Percentiles rank a stretch among this genome's conserved stretches.
These are phyloP conservation scores for Hecatera dysodea DNA, from an alignment of 2,888 invertebrate genomes.

Conservation along the genomic window DNA sequence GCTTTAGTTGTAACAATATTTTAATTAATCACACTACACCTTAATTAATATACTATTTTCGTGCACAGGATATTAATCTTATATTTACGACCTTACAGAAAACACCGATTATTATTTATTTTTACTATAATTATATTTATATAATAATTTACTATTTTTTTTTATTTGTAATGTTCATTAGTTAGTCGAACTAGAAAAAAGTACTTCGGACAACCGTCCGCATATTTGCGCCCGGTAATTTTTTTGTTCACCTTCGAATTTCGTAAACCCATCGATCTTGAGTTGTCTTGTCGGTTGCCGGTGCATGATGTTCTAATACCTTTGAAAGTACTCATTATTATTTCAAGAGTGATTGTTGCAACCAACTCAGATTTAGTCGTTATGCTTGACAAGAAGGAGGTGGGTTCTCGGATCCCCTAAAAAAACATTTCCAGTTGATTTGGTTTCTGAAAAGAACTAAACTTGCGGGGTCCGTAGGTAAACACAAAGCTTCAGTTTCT, in stretches of 20 bases:
- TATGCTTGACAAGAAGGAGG: background rate
- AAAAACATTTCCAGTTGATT: background rate
- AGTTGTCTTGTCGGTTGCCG: background rate
- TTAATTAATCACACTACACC: too few species aligned
- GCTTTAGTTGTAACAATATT: background rate
- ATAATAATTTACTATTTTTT: too few species aligned
- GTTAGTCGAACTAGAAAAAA: background rate
- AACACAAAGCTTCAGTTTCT: background rate
- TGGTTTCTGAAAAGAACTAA: background rate
- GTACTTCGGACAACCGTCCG: background rate
- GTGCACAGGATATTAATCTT: too few species aligned
- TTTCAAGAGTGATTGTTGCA: background rate
- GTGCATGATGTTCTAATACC: background rate
- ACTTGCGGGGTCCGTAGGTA: background rate
- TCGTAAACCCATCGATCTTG: background rate
- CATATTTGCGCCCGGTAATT: background rate
- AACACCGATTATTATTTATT: too few species aligned
- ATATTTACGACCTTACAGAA: too few species aligned
- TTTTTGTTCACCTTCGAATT: background rate
- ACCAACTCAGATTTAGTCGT: background rate
- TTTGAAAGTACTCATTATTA: background rate
- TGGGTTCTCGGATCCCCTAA: conserved; percentile 5
- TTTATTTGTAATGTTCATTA: too few species aligned
- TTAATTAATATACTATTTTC: too few species aligned
- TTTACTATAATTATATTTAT: too few species aligned